phyloP scores from a whole-genome alignment of 2,888 invertebrate genomes.

The Conus canariensis region DNA sequence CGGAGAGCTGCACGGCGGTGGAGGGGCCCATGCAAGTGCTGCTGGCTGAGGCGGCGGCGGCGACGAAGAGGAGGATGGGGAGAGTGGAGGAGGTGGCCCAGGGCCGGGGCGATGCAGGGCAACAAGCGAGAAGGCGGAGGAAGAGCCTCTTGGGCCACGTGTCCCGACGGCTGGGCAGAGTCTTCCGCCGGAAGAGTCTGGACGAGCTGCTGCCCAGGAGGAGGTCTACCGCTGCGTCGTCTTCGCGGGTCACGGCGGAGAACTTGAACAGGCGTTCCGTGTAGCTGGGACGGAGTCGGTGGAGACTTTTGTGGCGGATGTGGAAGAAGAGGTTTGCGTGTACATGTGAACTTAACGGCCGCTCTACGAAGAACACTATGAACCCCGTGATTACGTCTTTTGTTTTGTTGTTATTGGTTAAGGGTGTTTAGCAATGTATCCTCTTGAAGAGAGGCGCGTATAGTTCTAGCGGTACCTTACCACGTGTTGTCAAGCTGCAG shows the following conservation, averaged over 20 bases:
- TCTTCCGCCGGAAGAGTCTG: conserved; percentile 54
- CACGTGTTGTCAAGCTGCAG: no score
- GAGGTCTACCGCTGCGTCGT: not conserved
- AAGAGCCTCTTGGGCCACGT: conserved; percentile 55
- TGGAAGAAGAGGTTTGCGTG: no score
- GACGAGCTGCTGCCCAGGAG: conserved; percentile 47
- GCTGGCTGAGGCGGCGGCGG: conserved; percentile 46
- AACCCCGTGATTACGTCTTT: no score
- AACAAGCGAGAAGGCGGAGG: conserved; percentile 37
- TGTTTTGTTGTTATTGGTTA: no score
- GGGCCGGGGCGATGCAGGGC: no score
- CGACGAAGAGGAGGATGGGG: conserved; percentile 16
- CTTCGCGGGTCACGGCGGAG: not conserved
- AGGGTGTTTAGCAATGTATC: no score
- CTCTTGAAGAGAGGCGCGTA: no score
- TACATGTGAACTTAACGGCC: no score
- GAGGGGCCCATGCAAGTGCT: conserved; percentile 51
- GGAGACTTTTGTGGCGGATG: no score
- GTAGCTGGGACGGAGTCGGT: not conserved
- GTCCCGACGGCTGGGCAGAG: conserved; percentile 54
- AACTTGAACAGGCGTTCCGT: conserved; percentile 48
- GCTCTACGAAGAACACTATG: no score
- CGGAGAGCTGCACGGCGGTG: conserved; percentile 54
- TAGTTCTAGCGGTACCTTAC: no score
- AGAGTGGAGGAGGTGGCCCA: conserved; percentile 38